Conservation (phyloP, 2,797 vertebrate genomes). For the Rhynchonycteris naso region DNA sequence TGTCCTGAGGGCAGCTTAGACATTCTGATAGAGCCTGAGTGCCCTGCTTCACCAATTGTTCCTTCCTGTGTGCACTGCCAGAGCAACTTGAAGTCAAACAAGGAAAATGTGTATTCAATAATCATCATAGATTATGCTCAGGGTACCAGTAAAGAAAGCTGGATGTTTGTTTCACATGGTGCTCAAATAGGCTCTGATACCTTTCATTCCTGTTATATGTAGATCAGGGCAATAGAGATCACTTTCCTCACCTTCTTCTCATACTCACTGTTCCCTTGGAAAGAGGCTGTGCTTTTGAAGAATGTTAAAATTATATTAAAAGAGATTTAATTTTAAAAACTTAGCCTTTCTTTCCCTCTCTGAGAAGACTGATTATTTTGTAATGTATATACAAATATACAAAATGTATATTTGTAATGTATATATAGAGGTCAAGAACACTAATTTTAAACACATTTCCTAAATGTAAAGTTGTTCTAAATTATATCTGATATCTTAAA, state of each 20-base stretch:
- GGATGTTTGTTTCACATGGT: background rate
- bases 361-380: background rate
- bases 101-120: background rate
- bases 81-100: background rate
- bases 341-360: background rate
- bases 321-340: background rate
- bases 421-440: background rate
- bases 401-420: background rate
- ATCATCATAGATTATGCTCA: background rate
- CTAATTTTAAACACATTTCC: constrained; percentile 45
- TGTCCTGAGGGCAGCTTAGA: background rate
- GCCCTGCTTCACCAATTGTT: background rate
- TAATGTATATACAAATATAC: no score
- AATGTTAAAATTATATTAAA: constrained; percentile 1
- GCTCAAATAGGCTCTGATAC: background rate
- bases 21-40: background rate
- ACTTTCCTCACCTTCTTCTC: background rate
- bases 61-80: background rate
- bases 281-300: background rate
- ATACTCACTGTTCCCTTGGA: background rate
- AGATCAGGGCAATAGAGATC: background rate
- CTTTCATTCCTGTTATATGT: background rate
- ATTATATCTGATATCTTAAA: background rate
- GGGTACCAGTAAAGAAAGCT: background rate
- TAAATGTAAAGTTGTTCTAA: background rate